A percentile compares a stretch with the other conserved stretches of the same genome.
phyloP scores from a whole-genome alignment of 2,888 invertebrate genomes.

The Rhogogaster chlorosoma region DNA sequence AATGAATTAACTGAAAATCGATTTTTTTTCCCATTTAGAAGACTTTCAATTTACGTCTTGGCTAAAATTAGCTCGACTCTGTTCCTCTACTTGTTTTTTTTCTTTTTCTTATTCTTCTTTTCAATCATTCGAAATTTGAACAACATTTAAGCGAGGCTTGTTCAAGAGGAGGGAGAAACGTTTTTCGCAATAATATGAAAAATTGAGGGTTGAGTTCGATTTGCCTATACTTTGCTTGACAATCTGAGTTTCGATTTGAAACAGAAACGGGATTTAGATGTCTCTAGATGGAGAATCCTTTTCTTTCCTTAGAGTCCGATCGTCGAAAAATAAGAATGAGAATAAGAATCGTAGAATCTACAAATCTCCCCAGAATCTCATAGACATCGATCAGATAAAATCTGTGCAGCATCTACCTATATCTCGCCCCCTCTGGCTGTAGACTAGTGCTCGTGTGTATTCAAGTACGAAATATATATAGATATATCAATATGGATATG shows the following conservation, averaged over 20 bases:
- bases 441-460: not conserved
- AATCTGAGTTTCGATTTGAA: too few species aligned
- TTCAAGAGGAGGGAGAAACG: too few species aligned
- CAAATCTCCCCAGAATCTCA: not conserved
- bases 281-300: not conserved
- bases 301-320: not conserved
- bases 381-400: constrained; percentile 12
- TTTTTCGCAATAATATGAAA: too few species aligned
- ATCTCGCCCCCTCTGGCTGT: not conserved
- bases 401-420: not conserved
- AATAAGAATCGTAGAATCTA: not conserved
- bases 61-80: too few species aligned
- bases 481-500: not conserved
- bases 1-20: too few species aligned
- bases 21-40: too few species aligned
- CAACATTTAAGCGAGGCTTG: too few species aligned
- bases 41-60: too few species aligned
- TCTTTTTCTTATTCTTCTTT: not conserved
- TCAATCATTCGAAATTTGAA: too few species aligned
- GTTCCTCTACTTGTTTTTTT: not conserved
- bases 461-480: not conserved
- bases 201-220: too few species aligned
- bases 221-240: too few species aligned
- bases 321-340: not conserved
- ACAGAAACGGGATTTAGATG: not conserved